Evolutionary conservation across 2,113 vertebrate genomes (phyloP).

Genomic region (Ctenodactylus gundi): DNA sequence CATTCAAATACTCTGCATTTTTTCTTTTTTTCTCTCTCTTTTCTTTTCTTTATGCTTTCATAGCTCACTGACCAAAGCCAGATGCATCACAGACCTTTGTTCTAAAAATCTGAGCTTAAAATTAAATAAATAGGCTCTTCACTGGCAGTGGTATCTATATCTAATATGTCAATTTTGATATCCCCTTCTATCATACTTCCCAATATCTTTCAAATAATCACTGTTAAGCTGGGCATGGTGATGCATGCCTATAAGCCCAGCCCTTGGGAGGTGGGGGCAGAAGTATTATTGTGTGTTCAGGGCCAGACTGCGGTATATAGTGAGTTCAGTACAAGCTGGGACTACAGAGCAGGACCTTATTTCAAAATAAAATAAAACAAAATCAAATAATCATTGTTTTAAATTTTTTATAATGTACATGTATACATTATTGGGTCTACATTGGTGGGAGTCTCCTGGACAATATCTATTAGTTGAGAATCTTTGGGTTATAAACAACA

Average conservation of each 20-base stretch:
- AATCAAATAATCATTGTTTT: neutral
- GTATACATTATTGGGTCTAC: neutral
- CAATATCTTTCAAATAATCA: neutral
- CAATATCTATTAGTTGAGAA: neutral
- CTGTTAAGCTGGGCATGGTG: no score
- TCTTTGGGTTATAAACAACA: neutral
- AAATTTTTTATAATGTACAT: neutral
- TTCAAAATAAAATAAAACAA: no score
- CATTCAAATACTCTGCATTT: neutral
- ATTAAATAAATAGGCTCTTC: neutral
- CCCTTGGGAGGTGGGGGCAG: no score
- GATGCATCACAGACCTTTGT: neutral
- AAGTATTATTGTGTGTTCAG: no score
- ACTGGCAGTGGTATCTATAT: neutral
- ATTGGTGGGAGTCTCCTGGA: neutral
- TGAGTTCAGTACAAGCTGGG: no score
- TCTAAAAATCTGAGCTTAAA: neutral
- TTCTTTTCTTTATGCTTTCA: no score
- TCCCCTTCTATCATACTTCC: neutral
- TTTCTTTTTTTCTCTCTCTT: neutral
- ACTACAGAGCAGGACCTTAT: no score
- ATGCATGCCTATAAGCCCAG: no score
- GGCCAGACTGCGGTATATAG: no score
- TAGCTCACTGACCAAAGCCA: neutral
- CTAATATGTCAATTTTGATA: neutral